Evolutionary conservation across 2,888 invertebrate genomes (phyloP).

Genomic region (Drosophila kanekoi): DNA sequence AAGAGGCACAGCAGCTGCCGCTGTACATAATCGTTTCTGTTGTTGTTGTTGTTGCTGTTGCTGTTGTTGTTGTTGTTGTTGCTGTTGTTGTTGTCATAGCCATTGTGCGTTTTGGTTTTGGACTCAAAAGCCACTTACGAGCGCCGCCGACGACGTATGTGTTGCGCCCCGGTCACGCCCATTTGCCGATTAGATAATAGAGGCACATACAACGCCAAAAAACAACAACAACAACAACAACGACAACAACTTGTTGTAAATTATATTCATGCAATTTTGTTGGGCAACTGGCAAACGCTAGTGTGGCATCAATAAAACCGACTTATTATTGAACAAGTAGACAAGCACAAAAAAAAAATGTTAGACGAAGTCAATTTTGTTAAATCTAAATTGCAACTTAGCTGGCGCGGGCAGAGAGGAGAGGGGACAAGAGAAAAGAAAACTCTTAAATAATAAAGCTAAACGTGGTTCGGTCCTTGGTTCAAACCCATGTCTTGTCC

Average conservation of each 20-base stretch:
- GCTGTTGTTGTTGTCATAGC: constrained; percentile 13
- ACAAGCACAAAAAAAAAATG: constrained; percentile 5
- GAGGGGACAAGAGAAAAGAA: no score
- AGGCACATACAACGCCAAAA: constrained; percentile 38
- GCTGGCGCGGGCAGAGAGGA: no score
- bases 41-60: constrained; percentile 2
- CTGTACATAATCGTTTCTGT: constrained; percentile 16
- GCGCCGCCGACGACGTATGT: constrained; percentile 5
- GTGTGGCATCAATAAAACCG: constrained; percentile 6
- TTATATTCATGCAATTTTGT: constrained; percentile 15
- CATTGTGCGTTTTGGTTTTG: constrained; percentile 49
- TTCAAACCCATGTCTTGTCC: no score
- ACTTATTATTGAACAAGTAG: constrained; percentile 22
- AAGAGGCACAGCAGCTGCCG: not conserved
- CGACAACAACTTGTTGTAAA: not conserved
- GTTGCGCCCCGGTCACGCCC: constrained; percentile 47
- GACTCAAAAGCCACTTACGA: constrained; percentile 40
- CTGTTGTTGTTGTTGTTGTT: constrained; percentile 8
- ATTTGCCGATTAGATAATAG: constrained; percentile 58
- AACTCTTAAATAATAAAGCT: no score
- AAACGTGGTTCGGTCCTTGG: no score
- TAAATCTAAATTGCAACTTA: no score
- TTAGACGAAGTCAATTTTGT: no score
- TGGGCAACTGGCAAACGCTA: constrained; percentile 3
- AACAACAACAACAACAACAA: not conserved